Base-by-base conservation (phyloP, 2,797 vertebrate genomes). In the Anomalospiza imberbis region DNA sequence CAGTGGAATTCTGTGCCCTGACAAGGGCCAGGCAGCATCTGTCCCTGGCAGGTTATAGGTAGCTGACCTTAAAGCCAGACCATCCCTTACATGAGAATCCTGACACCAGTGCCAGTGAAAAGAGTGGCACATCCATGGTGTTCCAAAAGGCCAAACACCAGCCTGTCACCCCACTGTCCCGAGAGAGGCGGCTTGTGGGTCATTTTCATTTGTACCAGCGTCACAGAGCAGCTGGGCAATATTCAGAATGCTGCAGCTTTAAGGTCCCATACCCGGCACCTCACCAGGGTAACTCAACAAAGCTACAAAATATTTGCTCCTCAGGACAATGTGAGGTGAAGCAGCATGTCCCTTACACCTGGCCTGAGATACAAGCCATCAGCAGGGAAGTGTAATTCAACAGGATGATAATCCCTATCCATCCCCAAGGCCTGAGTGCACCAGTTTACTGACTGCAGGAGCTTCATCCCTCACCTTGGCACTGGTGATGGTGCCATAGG, bases 401-500 rank as follows among this genome's bases (percentile, higher is more conserved):
- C 9, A 53, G 76, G 54, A 54, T 42, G 18, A 65, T 7, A 44
- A 67, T 3, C 31, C 72, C 1, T 1, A 48, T 3, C 18, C 47
- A 16, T 29, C 48, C 40, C 44, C 42, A 42, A 38, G 20, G 42
- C 38, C 53, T 45, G 51, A 53, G 34, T 1, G 2, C 5, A 6
- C 5, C 0, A 0, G 1, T 32, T 1, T 0, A 18, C 55, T 10
- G 12, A 77, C 18, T 47, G 74, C 31, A 13, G 47, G 25, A 77
- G 6, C 28, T 25, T 54, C 34, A 4, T 13, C 19, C 60, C 95
- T 96, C 94, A 99, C 98, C 98, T 99, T 99, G 28, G 99, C 99
- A 61, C 99, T 99, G 60, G 99, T 99, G 91, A 99, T 99, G 90
- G 98, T 98, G 63, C 99, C 99, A 2, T 99, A 99, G 6, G 99